Percentiles rank a stretch among this genome's conserved stretches.
These are phyloP conservation scores for Acipenser oxyrinchus DNA, from an alignment of 2,797 vertebrate genomes.

Conservation along the genomic window DNA sequence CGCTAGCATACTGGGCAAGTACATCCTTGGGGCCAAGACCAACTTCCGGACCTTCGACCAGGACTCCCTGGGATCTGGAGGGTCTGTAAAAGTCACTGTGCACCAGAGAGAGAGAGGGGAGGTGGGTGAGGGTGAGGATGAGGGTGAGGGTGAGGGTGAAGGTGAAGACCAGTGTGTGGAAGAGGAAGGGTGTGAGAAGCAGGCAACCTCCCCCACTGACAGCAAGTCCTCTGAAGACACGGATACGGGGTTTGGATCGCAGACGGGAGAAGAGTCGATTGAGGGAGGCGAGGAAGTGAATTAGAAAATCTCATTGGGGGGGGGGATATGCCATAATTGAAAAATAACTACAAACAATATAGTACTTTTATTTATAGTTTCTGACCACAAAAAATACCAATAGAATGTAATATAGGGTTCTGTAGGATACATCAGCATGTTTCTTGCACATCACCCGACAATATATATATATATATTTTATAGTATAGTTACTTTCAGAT, in stretches of 20 bases:
- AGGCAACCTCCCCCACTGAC: slow-evolving; percentile 44
- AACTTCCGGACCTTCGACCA: slow-evolving; percentile 67
- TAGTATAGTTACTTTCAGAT: no score
- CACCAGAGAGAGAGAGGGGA: slow-evolving; percentile 34
- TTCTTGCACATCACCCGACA: no score
- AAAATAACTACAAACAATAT: not conserved
- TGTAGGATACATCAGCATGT: no score
- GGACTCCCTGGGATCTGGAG: slow-evolving; percentile 31
- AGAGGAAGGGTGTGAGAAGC: slow-evolving; percentile 28
- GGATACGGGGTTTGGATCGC: slow-evolving; percentile 49
- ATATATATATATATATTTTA: no score
- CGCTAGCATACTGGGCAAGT: slow-evolving; percentile 66
- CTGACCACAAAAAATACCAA: not conserved
- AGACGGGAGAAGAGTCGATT: slow-evolving; percentile 42
- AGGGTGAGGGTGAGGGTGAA: slow-evolving; percentile 18
- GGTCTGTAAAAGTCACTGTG: slow-evolving; percentile 37
- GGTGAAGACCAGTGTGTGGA: slow-evolving; percentile 16
- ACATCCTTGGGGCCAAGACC: slow-evolving; percentile 72
- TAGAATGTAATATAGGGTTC: not conserved
- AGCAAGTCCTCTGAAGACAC: slow-evolving; percentile 60
- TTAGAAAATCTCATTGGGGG: not conserved
- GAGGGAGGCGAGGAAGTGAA: slow-evolving; percentile 17
- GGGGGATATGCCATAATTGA: slow-evolving; percentile 9
- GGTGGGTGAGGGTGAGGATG: slow-evolving; percentile 17
- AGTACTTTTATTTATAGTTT: not conserved